Evolutionary conservation across 2,888 invertebrate genomes (phyloP), one percentile per base, ranked within the genome.

Genomic region (Cheilosia vernalis): DNA sequence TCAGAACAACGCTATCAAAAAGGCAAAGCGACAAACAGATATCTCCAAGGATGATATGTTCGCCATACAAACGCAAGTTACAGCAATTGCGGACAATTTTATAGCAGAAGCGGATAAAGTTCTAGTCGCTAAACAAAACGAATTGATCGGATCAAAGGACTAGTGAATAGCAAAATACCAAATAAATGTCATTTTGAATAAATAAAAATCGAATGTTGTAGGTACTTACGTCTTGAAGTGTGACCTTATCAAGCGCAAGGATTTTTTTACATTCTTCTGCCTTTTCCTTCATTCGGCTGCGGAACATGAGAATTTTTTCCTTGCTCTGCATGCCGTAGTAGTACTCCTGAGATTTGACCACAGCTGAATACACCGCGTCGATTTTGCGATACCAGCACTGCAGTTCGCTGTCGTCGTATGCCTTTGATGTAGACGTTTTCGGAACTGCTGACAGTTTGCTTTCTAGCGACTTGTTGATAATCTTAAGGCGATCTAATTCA

Each of bases 1-100:
- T 0, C 96, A 97, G 90, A 96, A 95, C 89, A 95, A 95, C 87
- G 94, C 94, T 78, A 91, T 95, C 0, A 96, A 95, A 89, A 94
- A 94, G 88, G 90, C 96, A 0, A 97, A 96, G 89, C 95, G 94
- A 87, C 94, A 95, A 87, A 93, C 94, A 24, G 94, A 94, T 37
- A 91, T 96, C 9, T 95, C 96, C 0, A 94, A 95, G 89, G 98
- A 98, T 91, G 90, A 95, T 15, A 89, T 94, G 10, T 94, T 93
- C 88, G 94, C 93, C 90, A 93, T 95, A 4, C 95, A 95, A 88
- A 94, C 94, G 81, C 95, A 97, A 93, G 93, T 98, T 56, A 93
- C 93, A 78, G 93, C 94, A 5, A 90, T 97, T 82, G 95, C 95
- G 77, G 95, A 96, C 81, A 93, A 94, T 60, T 96, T 94, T 90